Evolutionary conservation across 2,888 invertebrate genomes (phyloP).

Genomic region (Tetragonula carbonaria): DNA sequence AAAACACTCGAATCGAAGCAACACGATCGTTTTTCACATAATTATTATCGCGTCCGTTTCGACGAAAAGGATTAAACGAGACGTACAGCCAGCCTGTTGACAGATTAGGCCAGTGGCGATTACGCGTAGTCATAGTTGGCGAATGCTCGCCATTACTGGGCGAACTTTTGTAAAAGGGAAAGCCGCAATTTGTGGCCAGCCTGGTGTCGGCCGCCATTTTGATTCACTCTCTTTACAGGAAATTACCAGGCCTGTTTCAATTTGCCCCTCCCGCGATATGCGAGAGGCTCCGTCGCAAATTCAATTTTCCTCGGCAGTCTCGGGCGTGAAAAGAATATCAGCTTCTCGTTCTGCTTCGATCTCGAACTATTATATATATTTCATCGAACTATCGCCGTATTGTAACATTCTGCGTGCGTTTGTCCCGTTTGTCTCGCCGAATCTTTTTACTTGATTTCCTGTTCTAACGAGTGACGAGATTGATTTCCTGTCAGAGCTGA

Average conservation of each 20-base stretch:
- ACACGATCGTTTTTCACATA: background rate
- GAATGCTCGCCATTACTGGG: slow-evolving; percentile 19
- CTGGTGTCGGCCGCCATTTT: slow-evolving; percentile 52
- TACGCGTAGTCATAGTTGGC: slow-evolving; percentile 7
- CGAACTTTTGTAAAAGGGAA: slow-evolving; percentile 14
- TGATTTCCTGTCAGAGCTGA: too few relatives aligned
- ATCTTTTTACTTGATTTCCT: too few relatives aligned
- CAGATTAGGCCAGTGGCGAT: slow-evolving; percentile 20
- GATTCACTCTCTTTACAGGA: slow-evolving; percentile 53
- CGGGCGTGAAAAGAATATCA: slow-evolving; percentile 20
- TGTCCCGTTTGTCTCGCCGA: too few relatives aligned
- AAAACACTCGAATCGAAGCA: too few relatives aligned
- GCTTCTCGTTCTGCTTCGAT: background rate
- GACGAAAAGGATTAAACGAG: too few relatives aligned
- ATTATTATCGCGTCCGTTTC: background rate
- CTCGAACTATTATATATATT: background rate
- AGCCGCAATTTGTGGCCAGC: slow-evolving; percentile 48
- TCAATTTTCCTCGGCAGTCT: slow-evolving; percentile 33
- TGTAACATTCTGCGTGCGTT: too few relatives aligned
- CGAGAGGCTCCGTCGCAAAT: slow-evolving; percentile 42
- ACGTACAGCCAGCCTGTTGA: background rate
- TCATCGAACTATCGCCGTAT: background rate
- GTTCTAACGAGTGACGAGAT: too few relatives aligned
- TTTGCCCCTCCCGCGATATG: slow-evolving; percentile 43
- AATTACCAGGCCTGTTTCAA: slow-evolving; percentile 59